Evolutionary conservation across 2,797 vertebrate genomes (phyloP).

Genomic region (Syncerus caffer): DNA sequence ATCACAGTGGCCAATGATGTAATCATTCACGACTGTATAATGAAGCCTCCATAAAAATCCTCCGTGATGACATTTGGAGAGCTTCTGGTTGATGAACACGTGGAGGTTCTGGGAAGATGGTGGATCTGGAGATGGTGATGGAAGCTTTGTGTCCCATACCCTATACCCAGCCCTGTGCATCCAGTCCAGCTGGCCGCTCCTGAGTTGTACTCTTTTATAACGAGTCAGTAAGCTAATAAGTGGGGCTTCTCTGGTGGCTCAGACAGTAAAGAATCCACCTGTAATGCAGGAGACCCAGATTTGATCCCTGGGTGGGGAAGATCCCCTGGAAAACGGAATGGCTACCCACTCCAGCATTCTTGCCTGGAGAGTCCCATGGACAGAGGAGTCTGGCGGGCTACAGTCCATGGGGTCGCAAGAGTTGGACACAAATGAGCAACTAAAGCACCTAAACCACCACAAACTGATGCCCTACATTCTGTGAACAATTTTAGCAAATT

Average conservation of each 20-base stretch:
- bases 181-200: neutral
- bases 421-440: neutral
- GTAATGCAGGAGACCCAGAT: neutral
- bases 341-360: neutral
- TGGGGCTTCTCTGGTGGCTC: neutral
- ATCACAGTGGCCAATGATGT: neutral
- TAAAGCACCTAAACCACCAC: neutral
- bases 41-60: neutral
- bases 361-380: neutral
- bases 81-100: neutral
- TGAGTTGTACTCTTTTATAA: neutral
- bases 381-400: neutral
- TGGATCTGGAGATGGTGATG: neutral
- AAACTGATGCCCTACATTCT: neutral
- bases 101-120: neutral
- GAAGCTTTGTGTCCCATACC: neutral
- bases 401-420: fast-evolving
- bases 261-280: neutral
- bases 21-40: neutral
- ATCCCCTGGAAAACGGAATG: neutral
- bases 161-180: too few species aligned
- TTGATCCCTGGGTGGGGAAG: too few species aligned
- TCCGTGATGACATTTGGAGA: neutral
- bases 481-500: neutral
- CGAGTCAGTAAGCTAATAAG: neutral